Conservation (phyloP, 2,888 invertebrate species). For the Volucella inflata region DNA sequence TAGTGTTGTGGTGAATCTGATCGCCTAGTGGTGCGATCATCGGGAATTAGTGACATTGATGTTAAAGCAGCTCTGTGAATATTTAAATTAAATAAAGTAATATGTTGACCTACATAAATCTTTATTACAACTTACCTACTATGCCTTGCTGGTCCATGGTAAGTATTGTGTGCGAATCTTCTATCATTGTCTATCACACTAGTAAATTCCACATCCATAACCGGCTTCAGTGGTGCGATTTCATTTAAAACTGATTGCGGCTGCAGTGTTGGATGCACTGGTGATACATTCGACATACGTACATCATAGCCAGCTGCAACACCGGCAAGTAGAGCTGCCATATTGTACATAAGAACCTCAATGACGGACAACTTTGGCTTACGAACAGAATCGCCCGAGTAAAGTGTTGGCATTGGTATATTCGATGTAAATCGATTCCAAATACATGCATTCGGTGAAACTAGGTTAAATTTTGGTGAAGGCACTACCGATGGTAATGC, state of each 20-base stretch:
- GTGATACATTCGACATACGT: constrained; percentile 93
- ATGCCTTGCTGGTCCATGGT: constrained; percentile 93
- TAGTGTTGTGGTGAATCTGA: constrained; percentile 90
- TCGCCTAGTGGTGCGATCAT: constrained; percentile 85
- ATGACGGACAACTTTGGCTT: constrained; percentile 83
- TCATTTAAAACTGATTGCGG: constrained; percentile 86
- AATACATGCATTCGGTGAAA: constrained; percentile 83
- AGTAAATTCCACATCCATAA: constrained; percentile 78
- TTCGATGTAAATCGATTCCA: constrained; percentile 83
- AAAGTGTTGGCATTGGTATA: constrained; percentile 92
- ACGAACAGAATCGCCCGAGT: constrained; percentile 87
- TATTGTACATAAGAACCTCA: constrained; percentile 90
- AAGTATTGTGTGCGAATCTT: constrained; percentile 90
- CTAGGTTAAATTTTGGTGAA: constrained; percentile 80
- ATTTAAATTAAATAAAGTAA: not conserved
- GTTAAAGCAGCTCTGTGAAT: constrained; percentile 76
- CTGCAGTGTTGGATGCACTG: constrained; percentile 91
- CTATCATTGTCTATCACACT: constrained; percentile 76
- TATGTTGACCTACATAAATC: not conserved
- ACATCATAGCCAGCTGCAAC: constrained; percentile 97
- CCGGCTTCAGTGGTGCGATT: constrained; percentile 78
- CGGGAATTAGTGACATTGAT: constrained; percentile 79
- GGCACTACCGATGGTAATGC: constrained; percentile 74
- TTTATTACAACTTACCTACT: constrained; percentile 84
- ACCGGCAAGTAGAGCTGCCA: constrained; percentile 95